A percentile compares a stretch with the other conserved stretches of the same genome.
These are phyloP conservation scores for Meloidogyne exigua DNA, from an alignment of 1,140 invertebrate species.

Conservation along the genomic window DNA sequence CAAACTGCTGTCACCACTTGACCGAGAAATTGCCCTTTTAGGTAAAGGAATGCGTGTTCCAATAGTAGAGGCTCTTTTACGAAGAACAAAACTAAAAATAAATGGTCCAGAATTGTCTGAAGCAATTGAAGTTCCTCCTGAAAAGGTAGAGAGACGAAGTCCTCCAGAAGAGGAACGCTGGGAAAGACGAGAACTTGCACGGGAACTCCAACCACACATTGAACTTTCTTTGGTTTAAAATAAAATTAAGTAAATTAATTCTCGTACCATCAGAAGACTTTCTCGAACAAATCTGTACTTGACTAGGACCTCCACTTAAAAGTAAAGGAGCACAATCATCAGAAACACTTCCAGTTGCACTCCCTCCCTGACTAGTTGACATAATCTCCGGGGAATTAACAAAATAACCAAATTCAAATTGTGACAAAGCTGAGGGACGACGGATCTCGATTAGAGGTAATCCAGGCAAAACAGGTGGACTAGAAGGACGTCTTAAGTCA, in stretches of 20 bases:
- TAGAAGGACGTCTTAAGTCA: constrained; percentile 46
- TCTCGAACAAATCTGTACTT: constrained; percentile 49
- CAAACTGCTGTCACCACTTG: constrained; percentile 56
- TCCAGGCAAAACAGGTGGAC: constrained; percentile 61
- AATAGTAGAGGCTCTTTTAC: constrained; percentile 62
- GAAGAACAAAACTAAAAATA: constrained; percentile 59
- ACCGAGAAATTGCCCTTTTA: constrained; percentile 61
- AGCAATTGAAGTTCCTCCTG: constrained; percentile 60
- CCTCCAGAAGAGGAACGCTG: constrained; percentile 61
- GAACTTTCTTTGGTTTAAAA: constrained; percentile 44
- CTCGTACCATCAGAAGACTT: constrained; percentile 62
- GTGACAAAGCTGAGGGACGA: constrained; percentile 59
- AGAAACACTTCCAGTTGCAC: constrained; percentile 44
- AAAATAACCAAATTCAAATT: constrained; percentile 63
- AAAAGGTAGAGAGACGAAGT: constrained; percentile 60
- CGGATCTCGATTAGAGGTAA: constrained; percentile 62
- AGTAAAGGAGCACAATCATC: constrained; percentile 60
- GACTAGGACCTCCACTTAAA: constrained; percentile 37
- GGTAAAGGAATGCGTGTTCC: constrained; percentile 61
- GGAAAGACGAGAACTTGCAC: constrained; percentile 60
- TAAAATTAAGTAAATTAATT: no score
- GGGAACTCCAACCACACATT: constrained; percentile 60
- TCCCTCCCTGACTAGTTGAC: constrained; percentile 33
- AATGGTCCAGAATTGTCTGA: constrained; percentile 63
- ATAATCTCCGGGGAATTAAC: constrained; percentile 61